Percentiles rank a stretch among this genome's conserved stretches.
phyloP scores from a whole-genome alignment of 2,113 vertebrate species.

The Buteo buteo region DNA sequence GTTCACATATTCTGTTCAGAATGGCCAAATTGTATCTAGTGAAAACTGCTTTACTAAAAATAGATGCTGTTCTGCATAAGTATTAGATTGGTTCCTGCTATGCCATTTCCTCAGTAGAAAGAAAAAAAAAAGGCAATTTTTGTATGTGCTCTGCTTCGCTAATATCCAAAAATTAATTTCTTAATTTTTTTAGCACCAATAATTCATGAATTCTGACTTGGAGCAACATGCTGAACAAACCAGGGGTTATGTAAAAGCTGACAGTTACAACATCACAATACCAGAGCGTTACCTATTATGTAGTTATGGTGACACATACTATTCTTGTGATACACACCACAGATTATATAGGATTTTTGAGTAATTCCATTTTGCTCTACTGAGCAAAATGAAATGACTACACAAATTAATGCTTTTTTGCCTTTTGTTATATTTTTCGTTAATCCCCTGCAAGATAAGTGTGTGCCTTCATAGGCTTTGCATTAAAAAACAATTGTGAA shows the following conservation, averaged over 20 bases:
- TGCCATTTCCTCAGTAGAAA: background rate
- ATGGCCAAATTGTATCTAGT: conserved; percentile 29
- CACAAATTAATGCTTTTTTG: background rate
- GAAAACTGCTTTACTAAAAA: conserved; percentile 54
- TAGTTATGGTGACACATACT: background rate
- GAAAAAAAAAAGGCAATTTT: background rate
- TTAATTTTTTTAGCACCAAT: background rate
- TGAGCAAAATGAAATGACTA: background rate
- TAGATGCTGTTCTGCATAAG: conserved; percentile 40
- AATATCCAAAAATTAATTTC: background rate
- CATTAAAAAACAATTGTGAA: background rate
- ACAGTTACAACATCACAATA: background rate
- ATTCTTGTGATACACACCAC: background rate
- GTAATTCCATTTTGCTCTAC: background rate
- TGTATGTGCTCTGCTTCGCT: background rate
- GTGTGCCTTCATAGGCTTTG: background rate
- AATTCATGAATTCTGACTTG: background rate
- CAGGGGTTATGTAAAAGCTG: background rate
- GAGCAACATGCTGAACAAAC: background rate
- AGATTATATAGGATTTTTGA: background rate
- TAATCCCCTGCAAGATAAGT: conserved; percentile 19
- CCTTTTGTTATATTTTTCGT: background rate
- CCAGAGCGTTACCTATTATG: background rate
- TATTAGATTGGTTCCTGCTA: conserved; percentile 21
- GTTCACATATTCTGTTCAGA: background rate